phyloP scores from a whole-genome alignment of 2,113 vertebrate genomes.

The Chroicocephalus ridibundus region DNA sequence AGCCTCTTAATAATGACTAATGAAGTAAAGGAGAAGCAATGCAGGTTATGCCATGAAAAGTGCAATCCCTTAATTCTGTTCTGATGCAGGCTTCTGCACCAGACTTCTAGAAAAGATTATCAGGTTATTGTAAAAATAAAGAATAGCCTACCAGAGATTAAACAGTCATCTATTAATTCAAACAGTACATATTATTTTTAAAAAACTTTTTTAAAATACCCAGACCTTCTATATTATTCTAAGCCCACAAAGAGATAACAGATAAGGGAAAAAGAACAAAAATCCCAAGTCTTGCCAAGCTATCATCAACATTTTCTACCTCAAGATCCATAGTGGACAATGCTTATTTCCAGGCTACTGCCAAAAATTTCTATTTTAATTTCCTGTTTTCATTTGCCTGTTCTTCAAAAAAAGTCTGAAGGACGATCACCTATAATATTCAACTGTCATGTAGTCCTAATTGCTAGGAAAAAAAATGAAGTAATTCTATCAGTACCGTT shows the following conservation, averaged over 20 bases:
- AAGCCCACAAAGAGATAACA: not conserved
- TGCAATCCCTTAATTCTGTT: not conserved
- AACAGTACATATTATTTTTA: not conserved
- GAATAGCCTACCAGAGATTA: not conserved
- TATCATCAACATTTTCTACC: not conserved
- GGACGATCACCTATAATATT: not conserved
- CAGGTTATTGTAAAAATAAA: not conserved
- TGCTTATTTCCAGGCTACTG: not conserved
- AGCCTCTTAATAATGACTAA: not conserved
- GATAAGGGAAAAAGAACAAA: not conserved
- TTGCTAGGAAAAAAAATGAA: not conserved
- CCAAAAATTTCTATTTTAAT: not conserved
- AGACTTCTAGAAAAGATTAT: not conserved
- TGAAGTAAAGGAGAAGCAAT: not conserved
- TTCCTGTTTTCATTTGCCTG: not conserved
- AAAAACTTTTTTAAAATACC: not conserved
- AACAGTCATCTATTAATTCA: accelerated
- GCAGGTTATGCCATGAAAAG: not conserved
- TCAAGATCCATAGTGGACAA: not conserved
- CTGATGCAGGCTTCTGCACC: not conserved
- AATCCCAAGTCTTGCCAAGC: not conserved
- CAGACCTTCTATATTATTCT: not conserved
- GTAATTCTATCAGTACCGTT: not conserved
- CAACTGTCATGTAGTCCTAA: not conserved
- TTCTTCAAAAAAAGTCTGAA: not conserved